Conservation (phyloP, 2,113 vertebrate genomes). For the Anas platyrhynchos region DNA sequence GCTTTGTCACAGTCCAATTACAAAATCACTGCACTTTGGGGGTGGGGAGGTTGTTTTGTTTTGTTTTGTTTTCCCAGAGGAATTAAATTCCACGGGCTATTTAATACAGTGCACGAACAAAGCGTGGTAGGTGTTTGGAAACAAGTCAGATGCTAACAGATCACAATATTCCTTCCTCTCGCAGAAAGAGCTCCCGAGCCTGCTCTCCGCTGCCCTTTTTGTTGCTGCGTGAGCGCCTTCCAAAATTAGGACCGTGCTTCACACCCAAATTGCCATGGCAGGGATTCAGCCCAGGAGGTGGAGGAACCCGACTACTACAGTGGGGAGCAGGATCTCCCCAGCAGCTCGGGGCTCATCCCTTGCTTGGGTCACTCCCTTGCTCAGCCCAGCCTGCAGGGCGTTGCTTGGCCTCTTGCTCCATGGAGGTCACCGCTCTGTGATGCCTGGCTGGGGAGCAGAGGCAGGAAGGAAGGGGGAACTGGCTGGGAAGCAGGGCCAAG, state of each 20-base stretch:
- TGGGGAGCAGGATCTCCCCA: not conserved
- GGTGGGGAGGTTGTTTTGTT: not conserved
- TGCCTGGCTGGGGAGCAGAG: fast-evolving
- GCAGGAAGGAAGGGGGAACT: not conserved
- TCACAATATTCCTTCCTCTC: not conserved
- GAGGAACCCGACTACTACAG: not conserved
- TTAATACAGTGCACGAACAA: not conserved
- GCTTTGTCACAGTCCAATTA: constrained; percentile 48
- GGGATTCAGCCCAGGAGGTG: not conserved
- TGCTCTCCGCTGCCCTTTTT: not conserved
- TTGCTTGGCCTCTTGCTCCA: not conserved
- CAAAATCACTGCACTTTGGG: not conserved
- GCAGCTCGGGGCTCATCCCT: not conserved
- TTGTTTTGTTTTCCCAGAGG: not conserved
- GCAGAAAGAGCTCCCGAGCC: not conserved
- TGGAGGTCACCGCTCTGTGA: fast-evolving
- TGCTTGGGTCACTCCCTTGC: not conserved
- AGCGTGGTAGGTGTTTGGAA: constrained; percentile 36
- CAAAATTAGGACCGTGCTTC: fast-evolving
- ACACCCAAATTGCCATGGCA: not conserved
- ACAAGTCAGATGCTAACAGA: constrained; percentile 6
- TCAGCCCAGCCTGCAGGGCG: fast-evolving
- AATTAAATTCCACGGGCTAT: constrained; percentile 28
- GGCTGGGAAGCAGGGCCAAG: not conserved
- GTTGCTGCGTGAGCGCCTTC: not conserved